Conservation (phyloP, 1,140 invertebrate genomes). For the Drosophila malerkotliana region DNA sequence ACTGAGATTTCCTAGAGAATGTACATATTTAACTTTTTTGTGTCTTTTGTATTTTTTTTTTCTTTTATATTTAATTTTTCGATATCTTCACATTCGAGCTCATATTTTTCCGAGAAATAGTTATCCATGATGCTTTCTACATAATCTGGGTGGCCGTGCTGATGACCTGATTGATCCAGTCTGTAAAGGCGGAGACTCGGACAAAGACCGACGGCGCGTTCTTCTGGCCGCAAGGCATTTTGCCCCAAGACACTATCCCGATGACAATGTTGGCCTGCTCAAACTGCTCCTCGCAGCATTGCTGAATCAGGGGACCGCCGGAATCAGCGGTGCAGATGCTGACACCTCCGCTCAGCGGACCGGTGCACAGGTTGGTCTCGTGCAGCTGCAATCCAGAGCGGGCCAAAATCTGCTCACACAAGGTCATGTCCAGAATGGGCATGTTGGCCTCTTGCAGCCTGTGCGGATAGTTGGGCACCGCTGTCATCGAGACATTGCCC, state of each 20-base stretch:
- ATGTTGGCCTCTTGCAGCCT: constrained; percentile 84
- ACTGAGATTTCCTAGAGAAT: constrained; percentile 66
- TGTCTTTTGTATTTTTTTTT: constrained; percentile 25
- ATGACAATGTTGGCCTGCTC: constrained; percentile 69
- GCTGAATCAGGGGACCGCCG: constrained; percentile 83
- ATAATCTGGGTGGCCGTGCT: constrained; percentile 65
- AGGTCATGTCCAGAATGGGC: constrained; percentile 83
- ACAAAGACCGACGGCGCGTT: constrained; percentile 90
- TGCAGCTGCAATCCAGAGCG: constrained; percentile 77
- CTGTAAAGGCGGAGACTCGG: constrained; percentile 87
- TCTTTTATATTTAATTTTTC: constrained; percentile 4
- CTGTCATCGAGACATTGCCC: constrained; percentile 84
- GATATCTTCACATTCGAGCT: constrained; percentile 4
- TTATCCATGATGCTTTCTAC: constrained; percentile 7
- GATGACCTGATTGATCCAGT: constrained; percentile 86
- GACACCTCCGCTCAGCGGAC: constrained; percentile 84
- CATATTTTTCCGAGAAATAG: constrained; percentile 43
- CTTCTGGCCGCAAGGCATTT: constrained; percentile 84
- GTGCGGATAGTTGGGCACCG: constrained; percentile 79
- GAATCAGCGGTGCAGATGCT: constrained; percentile 85
- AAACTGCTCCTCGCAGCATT: constrained; percentile 45
- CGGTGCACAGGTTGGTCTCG: constrained; percentile 85
- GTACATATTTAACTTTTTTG: constrained; percentile 37
- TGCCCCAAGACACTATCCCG: constrained; percentile 83
- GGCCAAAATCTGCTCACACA: constrained; percentile 73